A percentile compares a stretch with the other conserved stretches of the same genome.
phyloP scores from a whole-genome alignment of 35 echinoderm and acorn worm genomes.

The Hemicentrotus pulcherrimus region DNA sequence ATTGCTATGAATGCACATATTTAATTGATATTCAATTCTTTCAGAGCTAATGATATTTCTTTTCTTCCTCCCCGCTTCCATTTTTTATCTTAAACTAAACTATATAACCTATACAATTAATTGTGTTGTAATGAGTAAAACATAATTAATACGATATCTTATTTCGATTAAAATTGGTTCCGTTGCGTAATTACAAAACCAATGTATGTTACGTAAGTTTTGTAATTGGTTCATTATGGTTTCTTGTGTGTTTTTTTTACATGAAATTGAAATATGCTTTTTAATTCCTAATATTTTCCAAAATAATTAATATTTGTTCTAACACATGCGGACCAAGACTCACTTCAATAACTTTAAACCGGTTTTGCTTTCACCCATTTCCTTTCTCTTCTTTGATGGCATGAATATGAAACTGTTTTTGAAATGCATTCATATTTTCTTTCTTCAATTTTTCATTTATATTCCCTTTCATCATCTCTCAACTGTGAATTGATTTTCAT shows the following conservation, averaged over 20 bases:
- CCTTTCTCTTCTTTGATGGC: background rate
- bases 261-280: background rate
- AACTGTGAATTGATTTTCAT: background rate
- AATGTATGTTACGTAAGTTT: no score
- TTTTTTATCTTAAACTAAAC: background rate
- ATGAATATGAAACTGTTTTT: background rate
- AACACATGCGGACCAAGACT: background rate
- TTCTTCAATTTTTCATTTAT: background rate
- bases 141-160: background rate
- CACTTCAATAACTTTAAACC: background rate
- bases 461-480: background rate
- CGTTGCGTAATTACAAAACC: no score
- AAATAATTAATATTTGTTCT: background rate
- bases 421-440: background rate
- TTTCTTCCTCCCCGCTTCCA: background rate
- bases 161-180: no score
- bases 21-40: background rate
- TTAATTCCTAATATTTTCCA: background rate
- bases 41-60: background rate
- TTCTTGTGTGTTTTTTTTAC: no score
- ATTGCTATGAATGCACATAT: no score
- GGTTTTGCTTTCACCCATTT: background rate
- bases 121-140: background rate
- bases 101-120: background rate
- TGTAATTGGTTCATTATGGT: no score